Evolutionary conservation across 2,888 invertebrate species (phyloP).

Genomic region (Crematogaster levior): DNA sequence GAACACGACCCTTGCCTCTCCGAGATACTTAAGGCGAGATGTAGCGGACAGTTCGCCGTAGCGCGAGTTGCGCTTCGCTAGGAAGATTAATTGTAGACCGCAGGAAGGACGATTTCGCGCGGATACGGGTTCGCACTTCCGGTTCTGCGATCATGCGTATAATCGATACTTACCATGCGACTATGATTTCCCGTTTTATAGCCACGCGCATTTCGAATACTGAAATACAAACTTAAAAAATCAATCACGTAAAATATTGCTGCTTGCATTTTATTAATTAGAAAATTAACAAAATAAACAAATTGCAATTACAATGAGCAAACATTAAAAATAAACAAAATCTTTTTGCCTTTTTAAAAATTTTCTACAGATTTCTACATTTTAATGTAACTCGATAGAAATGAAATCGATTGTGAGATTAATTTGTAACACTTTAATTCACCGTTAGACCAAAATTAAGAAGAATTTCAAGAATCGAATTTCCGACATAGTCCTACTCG

Average conservation of each 20-base stretch:
- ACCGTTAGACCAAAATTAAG: background rate
- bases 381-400: background rate
- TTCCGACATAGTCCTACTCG: background rate
- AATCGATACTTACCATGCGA: constrained; percentile 60
- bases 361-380: background rate
- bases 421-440: background rate
- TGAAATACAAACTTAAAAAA: background rate
- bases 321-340: background rate
- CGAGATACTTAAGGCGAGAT: constrained; percentile 6
- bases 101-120: constrained; percentile 34
- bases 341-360: no score
- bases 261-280: background rate
- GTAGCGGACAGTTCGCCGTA: background rate
- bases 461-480: no score
- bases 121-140: constrained; percentile 55
- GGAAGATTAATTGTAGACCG: constrained; percentile 21
- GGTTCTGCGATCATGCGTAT: constrained; percentile 65
- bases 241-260: background rate
- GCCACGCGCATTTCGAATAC: background rate
- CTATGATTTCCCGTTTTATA: background rate
- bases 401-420: background rate
- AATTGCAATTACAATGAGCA: no score
- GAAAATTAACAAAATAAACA: no score
- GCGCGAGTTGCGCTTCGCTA: constrained; percentile 25
- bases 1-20: constrained; percentile 8